Percentiles rank a stretch among this genome's conserved stretches.
phyloP scores from a whole-genome alignment of 2,113 vertebrate genomes.

The Morone saxatilis region DNA sequence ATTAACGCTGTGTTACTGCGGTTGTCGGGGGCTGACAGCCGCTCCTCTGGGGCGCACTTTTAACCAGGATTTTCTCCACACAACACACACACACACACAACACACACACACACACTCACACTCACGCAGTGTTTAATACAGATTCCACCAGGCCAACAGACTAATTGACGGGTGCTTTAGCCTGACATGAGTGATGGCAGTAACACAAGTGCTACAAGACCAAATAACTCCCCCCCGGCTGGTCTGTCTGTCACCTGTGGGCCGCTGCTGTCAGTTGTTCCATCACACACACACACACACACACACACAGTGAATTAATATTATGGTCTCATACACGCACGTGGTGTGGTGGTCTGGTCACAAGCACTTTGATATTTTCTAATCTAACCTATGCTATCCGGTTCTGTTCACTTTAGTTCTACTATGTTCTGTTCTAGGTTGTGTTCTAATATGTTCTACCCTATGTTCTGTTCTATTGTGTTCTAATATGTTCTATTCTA shows the following conservation, averaged over 20 bases:
- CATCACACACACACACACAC: conserved; percentile 28
- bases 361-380: neutral
- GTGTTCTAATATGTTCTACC: too few relatives aligned
- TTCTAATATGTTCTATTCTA: too few relatives aligned
- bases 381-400: too few relatives aligned
- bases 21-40: neutral
- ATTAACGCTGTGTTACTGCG: neutral
- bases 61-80: neutral
- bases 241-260: conserved; percentile 64
- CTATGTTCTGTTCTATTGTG: too few relatives aligned
- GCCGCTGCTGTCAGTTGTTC: conserved; percentile 61
- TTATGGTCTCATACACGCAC: neutral
- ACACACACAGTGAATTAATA: conserved; percentile 18
- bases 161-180: too few relatives aligned
- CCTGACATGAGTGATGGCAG: conserved; percentile 57
- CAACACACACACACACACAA: neutral
- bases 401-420: too few relatives aligned
- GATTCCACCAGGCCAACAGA: conserved; percentile 1
- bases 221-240: conserved; percentile 19
- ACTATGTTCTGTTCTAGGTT: too few relatives aligned
- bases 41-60: neutral
- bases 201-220: conserved; percentile 50
- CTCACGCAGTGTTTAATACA: conserved; percentile 8
- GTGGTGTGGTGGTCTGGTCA: neutral
- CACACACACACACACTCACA: neutral